phyloP scores from a whole-genome alignment of 2,888 invertebrate genomes.

The Epinotia nisella region DNA sequence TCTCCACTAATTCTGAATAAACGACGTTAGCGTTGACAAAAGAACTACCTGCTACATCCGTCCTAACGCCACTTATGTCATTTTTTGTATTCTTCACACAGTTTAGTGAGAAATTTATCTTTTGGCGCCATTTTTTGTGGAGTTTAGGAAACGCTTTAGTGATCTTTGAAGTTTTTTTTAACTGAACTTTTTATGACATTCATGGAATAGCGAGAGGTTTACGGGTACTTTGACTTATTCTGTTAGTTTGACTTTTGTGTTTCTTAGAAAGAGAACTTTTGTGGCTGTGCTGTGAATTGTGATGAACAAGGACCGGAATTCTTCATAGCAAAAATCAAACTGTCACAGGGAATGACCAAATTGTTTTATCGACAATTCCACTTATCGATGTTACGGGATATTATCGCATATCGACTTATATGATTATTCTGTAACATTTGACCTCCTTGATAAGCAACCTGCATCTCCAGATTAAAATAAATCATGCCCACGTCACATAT shows the following conservation, averaged over 20 bases:
- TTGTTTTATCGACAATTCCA: no score
- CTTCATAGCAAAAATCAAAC: no score
- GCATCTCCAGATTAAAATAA: no score
- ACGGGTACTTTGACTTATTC: background rate
- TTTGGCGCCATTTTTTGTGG: constrained; percentile 17
- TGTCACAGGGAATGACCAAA: no score
- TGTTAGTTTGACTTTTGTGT: background rate
- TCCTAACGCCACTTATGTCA: constrained; percentile 33
- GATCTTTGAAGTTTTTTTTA: constrained; percentile 10
- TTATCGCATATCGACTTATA: no score
- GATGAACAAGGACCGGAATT: no score
- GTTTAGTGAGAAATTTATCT: constrained; percentile 36
- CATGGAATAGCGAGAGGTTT: background rate
- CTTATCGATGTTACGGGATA: no score
- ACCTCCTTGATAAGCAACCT: no score
- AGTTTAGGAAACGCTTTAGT: constrained; percentile 17
- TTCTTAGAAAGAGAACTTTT: background rate
- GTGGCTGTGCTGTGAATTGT: background rate
- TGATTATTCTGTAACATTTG: no score
- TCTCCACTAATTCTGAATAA: constrained; percentile 3
- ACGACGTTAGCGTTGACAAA: constrained; percentile 13
- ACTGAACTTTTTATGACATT: background rate
- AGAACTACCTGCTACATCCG: constrained; percentile 44
- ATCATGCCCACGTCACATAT: no score
- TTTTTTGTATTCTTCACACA: constrained; percentile 31